Conservation (phyloP, 2,113 vertebrate genomes). For the Tyto alba region DNA sequence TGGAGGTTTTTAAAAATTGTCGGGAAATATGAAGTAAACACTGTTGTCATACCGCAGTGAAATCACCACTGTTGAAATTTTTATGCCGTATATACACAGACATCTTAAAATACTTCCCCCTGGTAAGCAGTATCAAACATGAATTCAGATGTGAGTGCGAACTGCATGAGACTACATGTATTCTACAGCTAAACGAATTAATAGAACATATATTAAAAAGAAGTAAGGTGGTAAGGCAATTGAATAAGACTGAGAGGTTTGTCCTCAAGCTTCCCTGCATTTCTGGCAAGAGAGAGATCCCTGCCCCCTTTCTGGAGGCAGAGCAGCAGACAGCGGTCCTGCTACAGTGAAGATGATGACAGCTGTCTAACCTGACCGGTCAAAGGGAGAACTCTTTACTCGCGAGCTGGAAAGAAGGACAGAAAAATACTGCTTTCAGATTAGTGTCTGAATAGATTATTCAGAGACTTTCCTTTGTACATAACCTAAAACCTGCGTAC, state of each 20-base stretch:
- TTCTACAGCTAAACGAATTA: neutral
- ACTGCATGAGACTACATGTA: rapidly evolving
- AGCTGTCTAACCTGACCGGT: rapidly evolving
- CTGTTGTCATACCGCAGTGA: neutral
- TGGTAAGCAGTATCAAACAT: neutral
- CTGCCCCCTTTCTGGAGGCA: neutral
- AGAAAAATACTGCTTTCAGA: conserved; percentile 51
- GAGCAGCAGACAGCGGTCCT: neutral
- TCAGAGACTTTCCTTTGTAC: conserved; percentile 40
- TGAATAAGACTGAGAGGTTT: neutral
- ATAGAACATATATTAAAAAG: neutral
- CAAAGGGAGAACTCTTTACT: neutral
- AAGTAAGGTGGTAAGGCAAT: rapidly evolving
- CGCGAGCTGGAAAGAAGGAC: no score
- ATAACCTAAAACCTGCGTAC: conserved; percentile 56
- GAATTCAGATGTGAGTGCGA: rapidly evolving
- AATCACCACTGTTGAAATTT: neutral
- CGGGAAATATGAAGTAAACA: neutral
- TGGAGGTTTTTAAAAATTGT: neutral
- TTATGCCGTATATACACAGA: neutral
- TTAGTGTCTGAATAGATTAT: conserved; percentile 53
- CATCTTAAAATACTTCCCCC: neutral
- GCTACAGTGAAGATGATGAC: rapidly evolving
- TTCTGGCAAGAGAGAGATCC: no score
- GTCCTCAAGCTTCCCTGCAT: neutral